These are phyloP conservation scores for Agapornis canus DNA, from an alignment of 2,797 vertebrate species.

Conservation along the genomic window DNA sequence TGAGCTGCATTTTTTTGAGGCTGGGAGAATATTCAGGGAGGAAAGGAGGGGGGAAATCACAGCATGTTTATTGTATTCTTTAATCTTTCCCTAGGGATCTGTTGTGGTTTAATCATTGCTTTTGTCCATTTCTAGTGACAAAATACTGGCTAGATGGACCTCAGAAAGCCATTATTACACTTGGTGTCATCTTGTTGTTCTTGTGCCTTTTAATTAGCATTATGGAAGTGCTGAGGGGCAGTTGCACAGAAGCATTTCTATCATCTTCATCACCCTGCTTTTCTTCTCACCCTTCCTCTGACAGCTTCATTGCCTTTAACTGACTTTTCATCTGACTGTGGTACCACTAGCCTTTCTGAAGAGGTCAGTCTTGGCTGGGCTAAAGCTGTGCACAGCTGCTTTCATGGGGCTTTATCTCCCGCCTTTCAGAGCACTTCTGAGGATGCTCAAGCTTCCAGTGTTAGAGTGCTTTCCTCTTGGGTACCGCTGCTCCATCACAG, in stretches of 20 bases:
- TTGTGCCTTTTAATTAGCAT: neutral
- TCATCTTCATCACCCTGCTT: neutral
- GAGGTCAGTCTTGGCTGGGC: slow-evolving; percentile 9
- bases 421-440: neutral
- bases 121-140: neutral
- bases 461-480: neutral
- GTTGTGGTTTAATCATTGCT: neutral
- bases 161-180: neutral
- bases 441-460: neutral
- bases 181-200: rapidly evolving
- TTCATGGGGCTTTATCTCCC: neutral
- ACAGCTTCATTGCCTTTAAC: neutral
- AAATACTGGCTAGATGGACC: neutral
- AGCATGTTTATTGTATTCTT: neutral
- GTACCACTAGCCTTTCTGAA: neutral
- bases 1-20: neutral
- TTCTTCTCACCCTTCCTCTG: neutral
- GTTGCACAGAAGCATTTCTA: neutral
- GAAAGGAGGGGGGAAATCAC: neutral
- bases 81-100: neutral
- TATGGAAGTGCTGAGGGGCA: neutral
- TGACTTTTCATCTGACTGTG: neutral
- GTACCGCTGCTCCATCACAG: rapidly evolving
- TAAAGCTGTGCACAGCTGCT: neutral
- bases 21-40: neutral